Evolutionary conservation across 2,113 vertebrate species (phyloP), one percentile per base, ranked within the genome.

Genomic region (Phrynocephalus versicolor): DNA sequence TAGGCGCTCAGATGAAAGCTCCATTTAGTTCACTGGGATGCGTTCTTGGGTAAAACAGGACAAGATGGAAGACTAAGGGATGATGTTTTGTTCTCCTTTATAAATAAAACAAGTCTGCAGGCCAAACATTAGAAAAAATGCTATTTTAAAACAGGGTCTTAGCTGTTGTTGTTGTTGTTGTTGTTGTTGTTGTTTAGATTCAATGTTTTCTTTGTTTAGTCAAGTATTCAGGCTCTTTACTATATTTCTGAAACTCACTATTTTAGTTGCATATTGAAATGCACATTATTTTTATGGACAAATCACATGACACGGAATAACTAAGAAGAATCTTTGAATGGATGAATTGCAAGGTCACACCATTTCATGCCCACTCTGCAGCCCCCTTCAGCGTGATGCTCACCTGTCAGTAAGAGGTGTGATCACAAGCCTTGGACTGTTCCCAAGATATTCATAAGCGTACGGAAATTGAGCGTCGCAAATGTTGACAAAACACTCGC

Each of bases 401-500:
- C 39, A 97, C 97, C 97, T 95, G 92, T 97, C 96, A 88, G 96
- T 97, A 73, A 97, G 96, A 1, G 96, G 96, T 18, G 96, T 97
- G 88, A 97, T 97, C 90, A 98, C 96, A 83, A 97, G 95, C 41
- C 96, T 93, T 89, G 96, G 96, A 1, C 96, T 97, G 91, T 97
- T 97, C 10, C 97, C 97, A 71, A 97, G 90, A 85, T 97, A 97
- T 84, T 97, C 97, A 18, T 97, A 97, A 76, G 96, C 97, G 86
- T 97, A 97, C 90, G 96, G 96, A 89, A 97, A 97, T 89, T 97
- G 96, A 21, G 97, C 97, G 4, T 97, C 97, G 89, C 96, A 97
- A 91, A 97, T 97, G 86, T 97, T 97, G 37, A 97, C 88, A 64
- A 96, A 97, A 83, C 96, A 97, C 73, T 97, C 96, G 67, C 84